Percentiles rank a stretch among this genome's conserved stretches.
phyloP scores from a whole-genome alignment of 2,797 vertebrate species.

The Columba guinea region DNA sequence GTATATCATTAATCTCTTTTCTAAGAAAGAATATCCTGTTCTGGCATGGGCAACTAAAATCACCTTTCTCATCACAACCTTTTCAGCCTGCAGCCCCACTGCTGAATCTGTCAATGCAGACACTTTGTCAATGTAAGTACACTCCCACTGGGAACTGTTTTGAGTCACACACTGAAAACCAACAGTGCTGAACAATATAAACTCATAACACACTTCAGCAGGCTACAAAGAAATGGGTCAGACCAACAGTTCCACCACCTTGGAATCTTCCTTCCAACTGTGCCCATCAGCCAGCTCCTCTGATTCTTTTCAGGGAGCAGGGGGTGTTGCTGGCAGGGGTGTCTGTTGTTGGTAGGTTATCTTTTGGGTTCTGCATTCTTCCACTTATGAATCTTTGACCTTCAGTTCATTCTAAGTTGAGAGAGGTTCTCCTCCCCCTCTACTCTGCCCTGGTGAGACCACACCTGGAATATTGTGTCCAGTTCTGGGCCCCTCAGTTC shows the following conservation, averaged over 20 bases:
- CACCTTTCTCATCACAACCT: neutral
- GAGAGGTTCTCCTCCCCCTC: too few relatives aligned
- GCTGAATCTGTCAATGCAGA: neutral
- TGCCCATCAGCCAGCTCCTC: neutral
- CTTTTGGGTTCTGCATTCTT: neutral
- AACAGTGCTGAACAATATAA: neutral
- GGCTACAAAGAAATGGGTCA: neutral
- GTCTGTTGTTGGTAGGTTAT: neutral
- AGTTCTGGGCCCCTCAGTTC: too few relatives aligned
- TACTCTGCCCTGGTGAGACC: too few relatives aligned
- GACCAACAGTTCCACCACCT: neutral
- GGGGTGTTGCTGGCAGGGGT: fast-evolving
- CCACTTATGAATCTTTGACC: neutral
- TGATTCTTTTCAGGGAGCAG: neutral
- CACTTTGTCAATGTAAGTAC: neutral
- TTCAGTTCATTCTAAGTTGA: neutral
- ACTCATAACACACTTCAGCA: neutral
- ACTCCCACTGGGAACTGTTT: neutral
- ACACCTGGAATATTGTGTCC: too few relatives aligned
- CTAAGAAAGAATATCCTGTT: neutral
- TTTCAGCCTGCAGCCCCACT: neutral
- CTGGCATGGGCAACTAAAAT: neutral
- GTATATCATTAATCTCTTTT: neutral
- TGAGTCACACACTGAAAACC: neutral
- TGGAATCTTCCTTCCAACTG: neutral